Conservation (phyloP, 2,888 invertebrate species). For the Endotricha flammealis region DNA sequence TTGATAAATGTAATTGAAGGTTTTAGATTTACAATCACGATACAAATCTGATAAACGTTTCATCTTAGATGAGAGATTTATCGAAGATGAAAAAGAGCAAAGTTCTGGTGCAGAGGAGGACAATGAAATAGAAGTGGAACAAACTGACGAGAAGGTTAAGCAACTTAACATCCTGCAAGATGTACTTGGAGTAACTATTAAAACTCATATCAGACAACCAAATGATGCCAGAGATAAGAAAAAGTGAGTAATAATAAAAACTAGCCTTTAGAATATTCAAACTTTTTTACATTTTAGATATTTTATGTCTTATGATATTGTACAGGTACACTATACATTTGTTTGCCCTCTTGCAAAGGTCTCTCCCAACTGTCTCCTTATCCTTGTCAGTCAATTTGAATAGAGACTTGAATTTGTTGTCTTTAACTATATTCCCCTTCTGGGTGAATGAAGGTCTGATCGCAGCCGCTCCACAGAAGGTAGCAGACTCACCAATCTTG, state of each 20-base stretch:
- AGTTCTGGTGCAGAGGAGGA: constrained; percentile 42
- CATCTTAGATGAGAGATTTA: constrained; percentile 84
- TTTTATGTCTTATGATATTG: background rate
- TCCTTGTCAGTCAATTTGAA: too few species aligned
- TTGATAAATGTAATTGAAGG: constrained; percentile 44
- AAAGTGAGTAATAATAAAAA: constrained; percentile 37
- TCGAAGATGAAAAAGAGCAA: constrained; percentile 68
- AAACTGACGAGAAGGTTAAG: constrained; percentile 68
- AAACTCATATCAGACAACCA: constrained; percentile 22
- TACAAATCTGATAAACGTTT: constrained; percentile 88
- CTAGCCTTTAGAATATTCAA: background rate
- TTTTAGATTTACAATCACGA: constrained; percentile 84
- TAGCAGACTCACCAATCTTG: too few species aligned
- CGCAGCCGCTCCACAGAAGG: too few species aligned
- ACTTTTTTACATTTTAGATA: background rate
- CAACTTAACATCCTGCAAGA: constrained; percentile 76
- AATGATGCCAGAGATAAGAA: constrained; percentile 33
- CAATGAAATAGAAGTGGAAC: constrained; percentile 57
- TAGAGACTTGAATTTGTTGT: too few species aligned
- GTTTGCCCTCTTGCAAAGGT: too few species aligned
- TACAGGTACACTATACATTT: too few species aligned
- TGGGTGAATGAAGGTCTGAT: too few species aligned
- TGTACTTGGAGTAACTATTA: constrained; percentile 72
- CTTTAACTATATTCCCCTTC: too few species aligned
- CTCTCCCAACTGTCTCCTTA: too few species aligned